Base-by-base conservation (phyloP, 2,797 vertebrate genomes). In the Oreochromis grahami region DNA sequence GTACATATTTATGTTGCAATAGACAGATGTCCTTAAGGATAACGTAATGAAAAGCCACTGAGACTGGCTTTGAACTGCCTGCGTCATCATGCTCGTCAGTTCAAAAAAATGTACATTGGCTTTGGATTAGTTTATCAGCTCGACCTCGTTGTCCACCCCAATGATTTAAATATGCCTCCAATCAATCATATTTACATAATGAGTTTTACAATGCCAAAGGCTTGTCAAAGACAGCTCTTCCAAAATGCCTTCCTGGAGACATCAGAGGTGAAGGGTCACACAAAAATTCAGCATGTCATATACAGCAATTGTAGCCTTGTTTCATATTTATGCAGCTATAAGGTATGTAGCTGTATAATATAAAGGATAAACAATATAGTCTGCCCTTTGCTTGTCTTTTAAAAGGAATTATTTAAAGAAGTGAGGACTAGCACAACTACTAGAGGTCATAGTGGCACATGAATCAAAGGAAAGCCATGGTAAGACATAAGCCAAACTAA, bases 1-100 rank as follows among this genome's bases (percentile, higher is more conserved):
- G 89, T 91, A 93, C 91, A 92, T 94, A 92, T 95, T 95, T 93
- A 94, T 95, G 92, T 92, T 91, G 81, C 84, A 74, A 86, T 81
- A 80, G 95, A 92, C 90, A 91, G 91, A 88, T 93, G 92, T 94
- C 93, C 91, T 81, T 72, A 78, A 78, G 84, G 93, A 87, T 93
- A 93, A 91, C 84, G 84, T 88, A 82, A 92, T 76, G 74, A 79
- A 90, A 85, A 84, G 81, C 82, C 81, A 38, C 79, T 26, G 86
- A 92, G 90, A 88, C 29, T 24, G 76, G 45, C 41, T 74, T 74
- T 65, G n/a, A 84, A 81, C 81, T 58, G 76, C 76, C 76, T 81
- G 77, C 83, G 72, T 93, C 91, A 89, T 93, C 91, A 89, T 84
- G 80, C 88, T 87, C 77, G 78, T 87, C 78, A 70, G 26, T 83